Evolutionary conservation across 2,113 vertebrate genomes (phyloP).

Genomic region (Candoia aspera): DNA sequence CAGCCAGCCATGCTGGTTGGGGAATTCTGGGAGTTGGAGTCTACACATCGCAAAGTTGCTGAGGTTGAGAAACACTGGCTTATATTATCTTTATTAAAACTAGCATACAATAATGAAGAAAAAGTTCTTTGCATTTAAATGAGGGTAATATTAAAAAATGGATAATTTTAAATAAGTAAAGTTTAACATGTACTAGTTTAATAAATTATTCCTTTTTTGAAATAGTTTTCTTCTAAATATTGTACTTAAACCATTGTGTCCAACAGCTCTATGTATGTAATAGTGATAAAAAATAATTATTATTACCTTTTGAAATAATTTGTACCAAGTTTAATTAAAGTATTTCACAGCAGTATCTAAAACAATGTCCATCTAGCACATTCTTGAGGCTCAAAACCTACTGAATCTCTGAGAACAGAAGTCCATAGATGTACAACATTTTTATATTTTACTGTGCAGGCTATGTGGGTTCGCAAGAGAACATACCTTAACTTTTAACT

Average conservation of each 20-base stretch:
- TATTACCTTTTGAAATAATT: neutral
- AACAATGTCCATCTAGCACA: neutral
- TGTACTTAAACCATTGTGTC: neutral
- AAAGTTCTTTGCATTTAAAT: neutral
- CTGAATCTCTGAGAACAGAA: neutral
- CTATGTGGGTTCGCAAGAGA: neutral
- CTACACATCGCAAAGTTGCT: too few relatives aligned
- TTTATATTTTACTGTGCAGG: neutral
- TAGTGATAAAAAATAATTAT: neutral
- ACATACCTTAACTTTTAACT: neutral
- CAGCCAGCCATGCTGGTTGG: too few relatives aligned
- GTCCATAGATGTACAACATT: neutral
- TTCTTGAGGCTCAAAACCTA: neutral
- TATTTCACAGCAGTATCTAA: neutral
- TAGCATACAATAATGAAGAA: neutral
- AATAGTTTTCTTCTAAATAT: neutral
- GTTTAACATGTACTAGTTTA: neutral
- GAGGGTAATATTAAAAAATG: neutral
- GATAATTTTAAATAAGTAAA: neutral
- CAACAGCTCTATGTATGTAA: neutral
- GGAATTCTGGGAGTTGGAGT: too few relatives aligned
- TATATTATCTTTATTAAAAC: neutral
- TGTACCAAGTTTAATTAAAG: neutral
- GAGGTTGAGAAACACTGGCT: too few relatives aligned
- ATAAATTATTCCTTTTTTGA: neutral